Conservation (phyloP, 2,797 vertebrate species). For the Bryconaethiops microstoma region DNA sequence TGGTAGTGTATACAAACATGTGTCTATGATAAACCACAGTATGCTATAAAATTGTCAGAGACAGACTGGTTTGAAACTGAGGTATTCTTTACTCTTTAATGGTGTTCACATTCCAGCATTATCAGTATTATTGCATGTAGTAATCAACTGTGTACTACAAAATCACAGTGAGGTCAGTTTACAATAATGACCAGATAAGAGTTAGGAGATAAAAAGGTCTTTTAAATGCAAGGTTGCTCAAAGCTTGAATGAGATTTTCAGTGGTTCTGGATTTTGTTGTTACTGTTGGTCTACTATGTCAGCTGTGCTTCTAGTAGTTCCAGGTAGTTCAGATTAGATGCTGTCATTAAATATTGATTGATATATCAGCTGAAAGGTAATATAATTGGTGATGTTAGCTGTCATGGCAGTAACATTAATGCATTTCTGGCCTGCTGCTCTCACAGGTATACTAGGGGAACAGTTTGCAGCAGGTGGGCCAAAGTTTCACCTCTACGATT, state of each 20-base stretch:
- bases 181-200: neutral
- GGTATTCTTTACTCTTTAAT: neutral
- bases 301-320: neutral
- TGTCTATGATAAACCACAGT: no score
- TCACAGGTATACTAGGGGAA: conserved; percentile 86
- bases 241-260: neutral
- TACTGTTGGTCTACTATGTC: neutral
- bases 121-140: neutral
- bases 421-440: neutral
- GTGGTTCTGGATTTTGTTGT: neutral
- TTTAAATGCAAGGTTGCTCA: neutral
- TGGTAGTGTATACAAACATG: no score
- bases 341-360: neutral
- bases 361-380: neutral
- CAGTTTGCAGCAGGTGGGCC: conserved; percentile 88
- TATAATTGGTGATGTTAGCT: neutral
- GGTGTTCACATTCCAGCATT: neutral
- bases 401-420: neutral
- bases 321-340: neutral
- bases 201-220: neutral
- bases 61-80: no score
- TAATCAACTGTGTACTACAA: neutral
- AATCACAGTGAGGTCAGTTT: neutral
- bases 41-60: no score
- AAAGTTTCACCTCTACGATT: conserved; percentile 81